These are phyloP conservation scores for Monopis laevigella DNA, from an alignment of 2,888 invertebrate species.

Conservation along the genomic window DNA sequence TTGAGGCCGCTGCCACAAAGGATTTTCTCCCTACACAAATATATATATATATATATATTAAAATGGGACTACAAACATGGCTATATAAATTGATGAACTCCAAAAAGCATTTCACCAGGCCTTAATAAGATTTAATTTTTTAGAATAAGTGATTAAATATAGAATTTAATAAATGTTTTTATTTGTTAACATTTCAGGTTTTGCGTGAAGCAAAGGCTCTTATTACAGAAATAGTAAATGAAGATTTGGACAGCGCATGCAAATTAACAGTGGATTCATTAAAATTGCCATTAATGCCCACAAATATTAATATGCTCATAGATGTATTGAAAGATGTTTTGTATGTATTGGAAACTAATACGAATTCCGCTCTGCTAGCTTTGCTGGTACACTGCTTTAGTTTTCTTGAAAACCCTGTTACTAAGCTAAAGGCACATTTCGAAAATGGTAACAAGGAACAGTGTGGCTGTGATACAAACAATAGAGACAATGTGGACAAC, in stretches of 20 bases:
- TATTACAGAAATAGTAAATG: conserved; percentile 44
- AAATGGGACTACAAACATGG: too few species aligned
- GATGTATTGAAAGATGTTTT: conserved; percentile 70
- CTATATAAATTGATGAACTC: too few species aligned
- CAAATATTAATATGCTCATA: conserved; percentile 62
- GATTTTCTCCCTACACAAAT: too few species aligned
- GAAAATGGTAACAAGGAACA: conserved; percentile 21
- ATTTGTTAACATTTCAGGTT: conserved; percentile 38
- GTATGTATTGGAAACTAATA: conserved; percentile 71
- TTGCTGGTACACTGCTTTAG: conserved; percentile 57
- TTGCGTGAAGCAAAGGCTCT: conserved; percentile 59
- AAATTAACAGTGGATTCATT: conserved; percentile 39
- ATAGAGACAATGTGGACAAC: conserved; percentile 42
- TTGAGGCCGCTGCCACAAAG: too few species aligned
- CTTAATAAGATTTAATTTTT: too few species aligned
- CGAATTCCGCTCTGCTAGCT: conserved; percentile 71
- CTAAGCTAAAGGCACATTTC: conserved; percentile 39
- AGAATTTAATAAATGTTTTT: too few species aligned
- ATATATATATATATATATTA: too few species aligned
- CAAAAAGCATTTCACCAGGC: too few species aligned
- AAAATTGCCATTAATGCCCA: conserved; percentile 49
- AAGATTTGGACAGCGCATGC: conserved; percentile 52
- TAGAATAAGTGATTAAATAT: too few species aligned
- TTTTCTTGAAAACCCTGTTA: conserved; percentile 33
- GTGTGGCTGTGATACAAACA: conserved; percentile 30